Evolutionary conservation across 1,140 invertebrate species (phyloP).

Genomic region (Trachymyrmex cornetzi): DNA sequence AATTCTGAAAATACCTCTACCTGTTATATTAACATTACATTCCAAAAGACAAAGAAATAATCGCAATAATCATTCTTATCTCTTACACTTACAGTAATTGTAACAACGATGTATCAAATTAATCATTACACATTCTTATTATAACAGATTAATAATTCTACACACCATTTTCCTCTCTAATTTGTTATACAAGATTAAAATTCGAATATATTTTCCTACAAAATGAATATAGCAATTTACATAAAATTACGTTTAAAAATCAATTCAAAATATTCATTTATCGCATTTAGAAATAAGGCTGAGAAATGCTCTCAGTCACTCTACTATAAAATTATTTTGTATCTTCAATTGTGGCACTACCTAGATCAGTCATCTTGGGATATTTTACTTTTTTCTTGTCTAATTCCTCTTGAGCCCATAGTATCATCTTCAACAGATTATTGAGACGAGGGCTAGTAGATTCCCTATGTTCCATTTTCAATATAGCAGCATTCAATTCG

Average conservation of each 20-base stretch:
- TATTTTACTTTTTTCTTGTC: conserved; percentile 98
- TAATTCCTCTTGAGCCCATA: conserved; percentile 98
- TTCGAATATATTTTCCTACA: conserved; percentile 46
- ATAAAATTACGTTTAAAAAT: conserved; percentile 21
- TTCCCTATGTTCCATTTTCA: conserved; percentile 96
- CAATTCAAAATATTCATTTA: conserved; percentile 1
- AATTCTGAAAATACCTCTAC: conserved; percentile 16
- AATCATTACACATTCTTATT: conserved; percentile 6
- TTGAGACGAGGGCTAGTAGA: conserved; percentile 96
- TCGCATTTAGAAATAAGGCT: conserved; percentile 70
- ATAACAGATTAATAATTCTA: conserved; percentile 42
- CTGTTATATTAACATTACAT: not conserved
- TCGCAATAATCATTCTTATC: conserved; percentile 29
- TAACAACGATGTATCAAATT: conserved; percentile 10
- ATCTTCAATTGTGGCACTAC: conserved; percentile 92
- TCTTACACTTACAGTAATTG: conserved; percentile 27
- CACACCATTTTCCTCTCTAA: not conserved
- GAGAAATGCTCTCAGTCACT: conserved; percentile 53
- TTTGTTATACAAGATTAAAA: conserved; percentile 32
- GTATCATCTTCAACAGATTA: conserved; percentile 95
- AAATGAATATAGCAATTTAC: conserved; percentile 39
- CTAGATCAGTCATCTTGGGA: conserved; percentile 96
- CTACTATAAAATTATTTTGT: conserved; percentile 88
- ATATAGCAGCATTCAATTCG: conserved; percentile 98
- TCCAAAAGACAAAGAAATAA: conserved; percentile 27